phyloP scores from a whole-genome alignment of 2,888 invertebrate genomes.

The Thumatha senex region DNA sequence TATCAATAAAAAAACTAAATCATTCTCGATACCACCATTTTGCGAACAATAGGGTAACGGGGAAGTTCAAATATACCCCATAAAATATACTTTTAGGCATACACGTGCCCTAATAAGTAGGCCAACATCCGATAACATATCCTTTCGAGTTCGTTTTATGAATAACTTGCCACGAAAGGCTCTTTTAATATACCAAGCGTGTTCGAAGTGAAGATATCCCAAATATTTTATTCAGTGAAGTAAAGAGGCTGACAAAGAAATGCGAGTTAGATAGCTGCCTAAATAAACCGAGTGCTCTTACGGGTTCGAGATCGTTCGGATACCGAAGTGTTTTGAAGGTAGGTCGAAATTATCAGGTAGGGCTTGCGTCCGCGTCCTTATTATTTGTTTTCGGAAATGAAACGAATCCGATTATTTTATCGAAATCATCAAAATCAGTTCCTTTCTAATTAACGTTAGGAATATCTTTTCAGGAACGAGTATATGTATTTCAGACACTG shows the following conservation, averaged over 20 bases:
- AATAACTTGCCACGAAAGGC: slow-evolving; percentile 54
- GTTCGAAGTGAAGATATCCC: slow-evolving; percentile 68
- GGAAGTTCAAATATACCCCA: slow-evolving; percentile 13
- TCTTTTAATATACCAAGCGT: slow-evolving; percentile 63
- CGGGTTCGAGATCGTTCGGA: slow-evolving; percentile 28
- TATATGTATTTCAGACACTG: too few species aligned
- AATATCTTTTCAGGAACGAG: too few species aligned
- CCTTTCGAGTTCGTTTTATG: slow-evolving; percentile 50
- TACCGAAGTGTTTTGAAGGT: slow-evolving; percentile 6
- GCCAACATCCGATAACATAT: slow-evolving; percentile 42
- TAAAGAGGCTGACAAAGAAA: slow-evolving; percentile 79
- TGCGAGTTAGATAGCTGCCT: slow-evolving; percentile 73
- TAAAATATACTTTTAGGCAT: slow-evolving; percentile 12
- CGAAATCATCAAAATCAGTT: too few species aligned
- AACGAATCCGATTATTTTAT: too few species aligned
- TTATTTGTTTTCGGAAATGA: background rate
- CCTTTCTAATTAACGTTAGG: too few species aligned
- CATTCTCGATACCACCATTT: background rate
- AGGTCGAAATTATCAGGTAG: slow-evolving; percentile 1
- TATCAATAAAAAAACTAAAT: background rate
- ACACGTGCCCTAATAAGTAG: slow-evolving; percentile 42
- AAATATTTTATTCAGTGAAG: slow-evolving; percentile 78
- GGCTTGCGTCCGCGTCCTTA: background rate
- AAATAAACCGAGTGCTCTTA: slow-evolving; percentile 63
- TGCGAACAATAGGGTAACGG: background rate